These are phyloP conservation scores for Hydrotaea cyrtoneurina DNA, from an alignment of 2,888 invertebrate species.

Conservation along the genomic window DNA sequence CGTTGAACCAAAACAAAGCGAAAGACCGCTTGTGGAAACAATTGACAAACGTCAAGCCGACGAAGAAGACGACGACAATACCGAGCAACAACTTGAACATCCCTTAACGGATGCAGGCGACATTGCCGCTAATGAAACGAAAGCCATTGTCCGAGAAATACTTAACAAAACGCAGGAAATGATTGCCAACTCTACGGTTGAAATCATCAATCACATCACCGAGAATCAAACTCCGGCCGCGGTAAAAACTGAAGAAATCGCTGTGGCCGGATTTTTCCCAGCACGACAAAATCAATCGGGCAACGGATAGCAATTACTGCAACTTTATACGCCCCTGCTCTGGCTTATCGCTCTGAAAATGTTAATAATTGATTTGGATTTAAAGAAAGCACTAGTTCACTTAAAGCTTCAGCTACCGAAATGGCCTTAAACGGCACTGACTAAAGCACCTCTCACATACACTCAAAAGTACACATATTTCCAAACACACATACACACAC, in stretches of 20 bases:
- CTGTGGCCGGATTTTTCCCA: conserved; percentile 41
- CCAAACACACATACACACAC: not conserved
- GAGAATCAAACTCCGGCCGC: not conserved
- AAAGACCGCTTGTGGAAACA: not conserved
- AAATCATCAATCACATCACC: conserved; percentile 1
- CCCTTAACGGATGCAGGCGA: not conserved
- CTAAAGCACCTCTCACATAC: not conserved
- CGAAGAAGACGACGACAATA: not conserved
- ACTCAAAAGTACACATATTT: not conserved
- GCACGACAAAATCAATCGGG: not conserved
- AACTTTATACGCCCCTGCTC: not conserved
- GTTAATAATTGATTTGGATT: conserved; percentile 48
- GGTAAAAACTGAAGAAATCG: conserved; percentile 34
- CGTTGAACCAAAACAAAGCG: not conserved
- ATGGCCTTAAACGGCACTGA: not conserved
- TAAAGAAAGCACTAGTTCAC: conserved; percentile 11
- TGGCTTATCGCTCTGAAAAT: conserved; percentile 26
- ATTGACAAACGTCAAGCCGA: not conserved
- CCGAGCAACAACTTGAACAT: not conserved
- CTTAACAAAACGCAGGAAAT: not conserved
- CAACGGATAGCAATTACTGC: conserved; percentile 50
- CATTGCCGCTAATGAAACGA: not conserved
- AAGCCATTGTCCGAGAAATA: not conserved
- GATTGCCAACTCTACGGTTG: not conserved
- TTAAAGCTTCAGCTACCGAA: not conserved